Conservation (phyloP, 2,797 vertebrate genomes). For the Astyanax mexicanus region DNA sequence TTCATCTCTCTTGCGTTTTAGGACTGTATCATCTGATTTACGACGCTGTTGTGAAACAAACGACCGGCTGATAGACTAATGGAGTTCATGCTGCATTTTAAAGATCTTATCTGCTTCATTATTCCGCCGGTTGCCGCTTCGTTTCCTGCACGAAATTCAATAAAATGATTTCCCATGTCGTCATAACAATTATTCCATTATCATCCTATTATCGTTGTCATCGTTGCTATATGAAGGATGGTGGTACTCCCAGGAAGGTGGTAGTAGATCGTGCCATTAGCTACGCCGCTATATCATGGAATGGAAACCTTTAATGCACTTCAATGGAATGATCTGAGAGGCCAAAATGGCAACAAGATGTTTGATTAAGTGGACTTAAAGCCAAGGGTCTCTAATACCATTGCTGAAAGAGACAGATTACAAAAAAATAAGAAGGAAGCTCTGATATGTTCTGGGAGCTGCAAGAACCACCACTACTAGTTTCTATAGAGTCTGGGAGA, state of each 20-base stretch:
- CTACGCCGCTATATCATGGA: not conserved
- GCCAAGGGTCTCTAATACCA: not conserved
- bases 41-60: not conserved
- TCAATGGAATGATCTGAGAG: not conserved
- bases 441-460: not conserved
- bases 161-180: conserved; percentile 7
- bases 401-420: not conserved
- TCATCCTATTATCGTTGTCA: not conserved
- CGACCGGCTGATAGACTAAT: conserved; percentile 27
- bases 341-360: not conserved
- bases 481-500: not conserved
- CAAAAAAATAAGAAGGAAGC: not conserved
- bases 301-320: not conserved
- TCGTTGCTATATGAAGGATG: not conserved
- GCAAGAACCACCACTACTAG: not conserved
- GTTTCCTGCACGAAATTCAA: conserved; percentile 1
- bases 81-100: conserved; percentile 56
- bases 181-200: not conserved
- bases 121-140: not conserved
- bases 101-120: conserved; percentile 13
- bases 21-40: not conserved
- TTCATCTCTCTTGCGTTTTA: not conserved
- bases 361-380: not conserved
- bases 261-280: not conserved
- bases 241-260: not conserved